Evolutionary conservation across 2,888 invertebrate genomes (phyloP), one percentile per base, ranked within the genome.

Genomic region (Beris chalybata): DNA sequence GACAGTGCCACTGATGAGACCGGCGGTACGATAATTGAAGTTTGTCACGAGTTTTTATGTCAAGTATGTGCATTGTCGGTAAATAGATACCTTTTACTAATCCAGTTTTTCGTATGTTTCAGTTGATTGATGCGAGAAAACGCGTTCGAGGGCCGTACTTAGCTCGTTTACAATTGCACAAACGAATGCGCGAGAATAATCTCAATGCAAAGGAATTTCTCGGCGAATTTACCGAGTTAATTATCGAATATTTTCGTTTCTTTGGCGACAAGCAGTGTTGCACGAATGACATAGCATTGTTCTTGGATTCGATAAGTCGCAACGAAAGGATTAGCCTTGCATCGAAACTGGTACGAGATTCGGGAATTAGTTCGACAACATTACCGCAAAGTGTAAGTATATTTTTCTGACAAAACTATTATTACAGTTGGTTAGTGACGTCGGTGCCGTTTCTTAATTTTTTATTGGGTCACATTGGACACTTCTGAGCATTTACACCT

Each of bases 211-310:
- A 76, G 38, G 74, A 81, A 61, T 75, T 87, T 7, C 77, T 87
- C 29, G 90, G 89, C 0, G 87, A 89, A 74, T 85, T 86, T 13
- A 81, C 86, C 12, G 87, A 89, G 30, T 78, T 91, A 43, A 86
- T 95, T 76, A 83, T 89, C 69, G 88, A 90, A 73, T 97, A 95
- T 81, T 91, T 92, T 72, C 80, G 82, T 9, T 70, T 79, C 71
- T 97, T 96, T 80, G 95, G 95, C 3, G 87, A 91, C 73, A 94
- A 94, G 76, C 88, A 90, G 0, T 94, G 94, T 79, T 92, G 92
- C 68, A 91, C 93, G 68, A 86, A 88, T 7, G 97, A 97, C 78
- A 82, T 97, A 58, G 86, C 87, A 69, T 83, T 88, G 5, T 95
- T 92, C 78, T 78, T 95, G 55, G 82, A 85, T 52, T 83, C 91